A percentile compares a stretch with the other conserved stretches of the same genome.
Conservation (phyloP, 2,797 vertebrate species). For the Tinamus major region DNA sequence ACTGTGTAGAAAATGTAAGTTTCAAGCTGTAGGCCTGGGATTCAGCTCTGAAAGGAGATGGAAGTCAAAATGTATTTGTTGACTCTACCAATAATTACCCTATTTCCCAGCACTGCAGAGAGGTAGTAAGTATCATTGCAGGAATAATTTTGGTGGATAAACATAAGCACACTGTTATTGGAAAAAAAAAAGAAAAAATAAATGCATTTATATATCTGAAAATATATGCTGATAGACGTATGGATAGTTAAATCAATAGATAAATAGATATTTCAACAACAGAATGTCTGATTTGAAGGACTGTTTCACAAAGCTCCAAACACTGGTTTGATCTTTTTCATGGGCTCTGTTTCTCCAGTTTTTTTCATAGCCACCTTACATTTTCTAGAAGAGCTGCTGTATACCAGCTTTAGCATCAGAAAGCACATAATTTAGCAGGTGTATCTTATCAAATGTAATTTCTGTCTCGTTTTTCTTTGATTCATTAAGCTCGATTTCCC, state of each 20-base stretch:
- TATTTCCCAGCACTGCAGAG: background rate
- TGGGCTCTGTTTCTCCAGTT: background rate
- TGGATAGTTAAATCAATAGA: background rate
- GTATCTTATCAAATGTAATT: slow-evolving; percentile 25
- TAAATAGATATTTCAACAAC: background rate
- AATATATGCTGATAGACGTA: background rate
- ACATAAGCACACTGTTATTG: background rate
- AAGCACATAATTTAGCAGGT: slow-evolving; percentile 15
- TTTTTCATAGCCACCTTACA: background rate
- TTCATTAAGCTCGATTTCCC: slow-evolving; percentile 10
- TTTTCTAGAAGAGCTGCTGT: slow-evolving; percentile 4
- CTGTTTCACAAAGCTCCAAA: background rate
- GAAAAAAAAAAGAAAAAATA: too few species aligned
- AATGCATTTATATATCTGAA: background rate
- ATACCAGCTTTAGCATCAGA: background rate
- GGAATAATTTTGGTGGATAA: background rate
- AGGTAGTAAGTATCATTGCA: background rate
- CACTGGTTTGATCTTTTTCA: background rate
- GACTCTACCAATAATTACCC: slow-evolving; percentile 10
- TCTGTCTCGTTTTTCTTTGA: background rate
- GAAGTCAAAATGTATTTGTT: slow-evolving; percentile 4
- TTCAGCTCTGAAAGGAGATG: background rate
- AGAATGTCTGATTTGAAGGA: background rate
- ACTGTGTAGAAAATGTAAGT: background rate
- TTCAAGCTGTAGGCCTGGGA: background rate